These are phyloP conservation scores for Rhizoglyphus robini DNA, from an alignment of 1,140 invertebrate species.

Conservation along the genomic window DNA sequence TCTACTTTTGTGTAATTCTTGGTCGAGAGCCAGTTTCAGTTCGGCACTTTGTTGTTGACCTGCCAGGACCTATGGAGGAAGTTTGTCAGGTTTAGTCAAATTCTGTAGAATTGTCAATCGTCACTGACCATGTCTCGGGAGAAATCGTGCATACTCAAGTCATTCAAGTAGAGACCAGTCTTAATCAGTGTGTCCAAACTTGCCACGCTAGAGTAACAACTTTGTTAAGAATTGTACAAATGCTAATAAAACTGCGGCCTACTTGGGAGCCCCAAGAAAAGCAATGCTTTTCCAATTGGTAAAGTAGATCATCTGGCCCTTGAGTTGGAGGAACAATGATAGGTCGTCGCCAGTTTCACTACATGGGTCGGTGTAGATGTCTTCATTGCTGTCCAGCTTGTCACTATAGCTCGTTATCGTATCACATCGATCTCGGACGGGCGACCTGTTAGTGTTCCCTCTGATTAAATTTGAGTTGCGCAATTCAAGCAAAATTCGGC, in stretches of 20 bases:
- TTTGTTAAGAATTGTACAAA: background rate
- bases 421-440: background rate
- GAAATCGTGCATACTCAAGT: constrained; percentile 94
- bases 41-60: constrained; percentile 95
- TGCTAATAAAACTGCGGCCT: constrained; percentile 24
- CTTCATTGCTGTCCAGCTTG: background rate
- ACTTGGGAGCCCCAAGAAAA: constrained; percentile 83
- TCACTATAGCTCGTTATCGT: too few relatives aligned
- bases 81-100: background rate
- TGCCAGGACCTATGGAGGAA: constrained; percentile 49
- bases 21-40: constrained; percentile 81
- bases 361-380: background rate
- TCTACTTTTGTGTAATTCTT: constrained; percentile 90
- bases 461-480: constrained; percentile 7
- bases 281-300: constrained; percentile 93
- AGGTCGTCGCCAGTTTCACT: background rate
- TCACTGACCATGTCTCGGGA: constrained; percentile 69
- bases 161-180: constrained; percentile 86
- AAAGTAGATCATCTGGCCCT: constrained; percentile 97
- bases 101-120: background rate
- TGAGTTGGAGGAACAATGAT: constrained; percentile 49
- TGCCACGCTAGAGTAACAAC: constrained; percentile 48
- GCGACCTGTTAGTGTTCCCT: background rate
- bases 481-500: constrained; percentile 5
- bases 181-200: constrained; percentile 74